phyloP scores from a whole-genome alignment of 2,113 vertebrate species.

The Oreocharis arfaki region DNA sequence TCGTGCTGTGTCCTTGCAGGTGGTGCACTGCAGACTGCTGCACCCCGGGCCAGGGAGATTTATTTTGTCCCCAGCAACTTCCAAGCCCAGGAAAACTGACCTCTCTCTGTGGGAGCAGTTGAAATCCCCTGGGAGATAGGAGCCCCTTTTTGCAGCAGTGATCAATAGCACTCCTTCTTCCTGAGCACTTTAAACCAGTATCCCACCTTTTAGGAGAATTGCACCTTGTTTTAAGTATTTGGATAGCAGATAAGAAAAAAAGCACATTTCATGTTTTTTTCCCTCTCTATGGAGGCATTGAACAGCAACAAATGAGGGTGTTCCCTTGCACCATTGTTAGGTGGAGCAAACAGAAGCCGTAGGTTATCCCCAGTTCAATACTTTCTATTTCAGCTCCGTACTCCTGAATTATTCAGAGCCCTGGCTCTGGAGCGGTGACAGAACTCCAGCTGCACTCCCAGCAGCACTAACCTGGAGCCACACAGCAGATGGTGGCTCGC shows the following conservation, averaged over 20 bases:
- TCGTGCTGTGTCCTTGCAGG: neutral
- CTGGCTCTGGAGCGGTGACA: neutral
- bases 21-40: neutral
- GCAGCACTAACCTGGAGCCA: neutral
- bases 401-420: neutral
- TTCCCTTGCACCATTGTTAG: neutral
- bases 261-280: fast-evolving
- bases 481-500: neutral
- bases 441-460: neutral
- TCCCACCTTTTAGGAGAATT: neutral
- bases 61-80: neutral
- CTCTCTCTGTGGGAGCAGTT: fast-evolving
- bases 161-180: neutral
- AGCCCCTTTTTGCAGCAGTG: neutral
- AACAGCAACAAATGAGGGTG: neutral
- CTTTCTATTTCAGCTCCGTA: neutral
- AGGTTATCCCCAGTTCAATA: neutral
- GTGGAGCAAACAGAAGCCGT: neutral
- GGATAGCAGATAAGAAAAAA: neutral
- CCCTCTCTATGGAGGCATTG: neutral
- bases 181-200: neutral
- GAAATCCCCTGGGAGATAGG: neutral
- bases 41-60: neutral
- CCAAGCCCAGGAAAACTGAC: neutral
- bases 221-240: neutral